Evolutionary conservation across 2,888 invertebrate genomes (phyloP).

Genomic region (Mesorhabditis spiculigera): DNA sequence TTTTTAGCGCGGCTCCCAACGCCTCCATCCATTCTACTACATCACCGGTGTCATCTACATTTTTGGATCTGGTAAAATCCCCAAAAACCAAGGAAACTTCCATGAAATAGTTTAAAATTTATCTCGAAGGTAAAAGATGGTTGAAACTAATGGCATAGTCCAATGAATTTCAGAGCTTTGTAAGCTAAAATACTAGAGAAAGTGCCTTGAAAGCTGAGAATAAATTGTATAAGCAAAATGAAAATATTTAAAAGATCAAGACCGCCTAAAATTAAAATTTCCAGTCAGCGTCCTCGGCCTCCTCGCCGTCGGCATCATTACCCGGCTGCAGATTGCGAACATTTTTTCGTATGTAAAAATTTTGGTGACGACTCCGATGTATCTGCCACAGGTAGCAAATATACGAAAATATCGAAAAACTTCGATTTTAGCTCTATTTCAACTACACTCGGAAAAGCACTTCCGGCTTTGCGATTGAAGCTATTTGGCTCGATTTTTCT

Average conservation of each 20-base stretch:
- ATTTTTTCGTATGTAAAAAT: conserved; percentile 93
- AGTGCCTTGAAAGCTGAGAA: no score
- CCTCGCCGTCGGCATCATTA: conserved; percentile 65
- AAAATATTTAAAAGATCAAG: no score
- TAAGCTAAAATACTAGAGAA: no score
- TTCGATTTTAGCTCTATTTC: conserved; percentile 76
- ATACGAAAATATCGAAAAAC: no score
- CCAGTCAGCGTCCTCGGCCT: conserved; percentile 21
- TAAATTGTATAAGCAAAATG: no score
- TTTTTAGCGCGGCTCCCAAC: conserved; percentile 2
- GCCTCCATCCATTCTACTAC: neutral
- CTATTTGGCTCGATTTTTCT: conserved; percentile 90
- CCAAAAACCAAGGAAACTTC: no score
- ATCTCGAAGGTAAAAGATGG: no score
- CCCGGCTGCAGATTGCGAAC: conserved; percentile 87
- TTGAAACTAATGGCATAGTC: no score
- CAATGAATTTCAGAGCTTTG: no score
- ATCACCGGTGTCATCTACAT: neutral
- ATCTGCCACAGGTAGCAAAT: conserved; percentile 81
- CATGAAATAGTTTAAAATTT: no score
- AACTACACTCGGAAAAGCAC: conserved; percentile 94
- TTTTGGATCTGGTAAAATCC: neutral
- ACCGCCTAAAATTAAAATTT: neutral
- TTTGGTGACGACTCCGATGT: conserved; percentile 90
- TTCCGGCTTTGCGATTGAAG: conserved; percentile 96